phyloP scores from a whole-genome alignment of 2,888 invertebrate genomes.

The Standfussiana lucernea region DNA sequence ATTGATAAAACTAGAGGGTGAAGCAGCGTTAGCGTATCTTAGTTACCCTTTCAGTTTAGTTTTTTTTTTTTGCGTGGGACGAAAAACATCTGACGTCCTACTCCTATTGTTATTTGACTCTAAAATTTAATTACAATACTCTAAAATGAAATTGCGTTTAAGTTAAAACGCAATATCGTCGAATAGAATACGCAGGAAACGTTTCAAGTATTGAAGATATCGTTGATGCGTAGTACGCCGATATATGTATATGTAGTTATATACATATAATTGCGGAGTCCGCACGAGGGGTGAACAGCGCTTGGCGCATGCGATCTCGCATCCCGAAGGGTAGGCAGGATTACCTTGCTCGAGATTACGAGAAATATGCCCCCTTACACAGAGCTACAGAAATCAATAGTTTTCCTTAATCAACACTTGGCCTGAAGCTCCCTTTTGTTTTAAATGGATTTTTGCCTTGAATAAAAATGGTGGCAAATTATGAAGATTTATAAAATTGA shows the following conservation, averaged over 20 bases:
- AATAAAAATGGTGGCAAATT: neutral
- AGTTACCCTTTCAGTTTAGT: constrained; percentile 38
- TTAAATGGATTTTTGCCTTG: constrained; percentile 12
- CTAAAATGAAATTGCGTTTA: neutral
- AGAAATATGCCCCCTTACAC: constrained; percentile 64
- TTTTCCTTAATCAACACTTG: constrained; percentile 64
- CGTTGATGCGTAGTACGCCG: constrained; percentile 35
- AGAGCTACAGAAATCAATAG: constrained; percentile 72
- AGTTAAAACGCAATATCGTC: neutral
- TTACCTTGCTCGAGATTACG: constrained; percentile 72
- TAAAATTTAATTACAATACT: neutral
- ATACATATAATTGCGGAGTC: constrained; percentile 70
- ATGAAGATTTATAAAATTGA: neutral
- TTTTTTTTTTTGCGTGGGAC: constrained; percentile 28
- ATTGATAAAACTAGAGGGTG: constrained; percentile 39
- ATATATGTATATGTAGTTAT: constrained; percentile 50
- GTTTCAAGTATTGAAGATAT: constrained; percentile 37
- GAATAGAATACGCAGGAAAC: constrained; percentile 6
- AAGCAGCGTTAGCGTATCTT: constrained; percentile 34
- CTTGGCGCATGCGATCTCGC: constrained; percentile 76
- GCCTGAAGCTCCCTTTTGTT: constrained; percentile 32
- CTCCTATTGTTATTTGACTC: neutral
- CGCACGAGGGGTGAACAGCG: constrained; percentile 68
- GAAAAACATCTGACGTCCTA: constrained; percentile 19
- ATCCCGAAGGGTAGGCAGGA: constrained; percentile 67